Percentiles rank a stretch among this genome's conserved stretches.
These are phyloP conservation scores for Leptura quadrifasciata DNA, from an alignment of 2,888 invertebrate genomes.

Conservation along the genomic window DNA sequence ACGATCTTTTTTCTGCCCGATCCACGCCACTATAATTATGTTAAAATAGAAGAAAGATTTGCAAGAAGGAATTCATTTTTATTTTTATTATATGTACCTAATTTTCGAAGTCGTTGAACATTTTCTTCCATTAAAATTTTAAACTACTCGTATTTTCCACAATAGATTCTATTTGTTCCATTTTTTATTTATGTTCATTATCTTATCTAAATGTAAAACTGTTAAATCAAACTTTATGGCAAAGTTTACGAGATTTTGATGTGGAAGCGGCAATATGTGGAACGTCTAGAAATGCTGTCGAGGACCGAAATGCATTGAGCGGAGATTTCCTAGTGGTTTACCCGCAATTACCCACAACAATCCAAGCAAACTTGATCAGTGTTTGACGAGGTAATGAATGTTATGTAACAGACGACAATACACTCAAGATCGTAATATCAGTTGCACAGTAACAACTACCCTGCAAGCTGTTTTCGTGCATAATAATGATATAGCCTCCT, in stretches of 20 bases:
- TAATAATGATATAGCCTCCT: background rate
- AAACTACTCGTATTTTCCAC: too few relatives aligned
- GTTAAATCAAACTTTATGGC: background rate
- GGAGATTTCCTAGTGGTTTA: constrained; percentile 41
- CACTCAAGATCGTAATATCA: constrained; percentile 34
- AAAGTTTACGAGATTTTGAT: background rate
- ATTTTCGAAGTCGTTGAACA: too few relatives aligned
- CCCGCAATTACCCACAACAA: constrained; percentile 51
- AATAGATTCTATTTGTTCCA: background rate
- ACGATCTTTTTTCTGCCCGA: too few relatives aligned
- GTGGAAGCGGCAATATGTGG: background rate
- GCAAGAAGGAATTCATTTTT: too few relatives aligned
- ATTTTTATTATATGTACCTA: too few relatives aligned
- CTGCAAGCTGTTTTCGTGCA: constrained; percentile 24
- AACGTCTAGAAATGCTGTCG: background rate
- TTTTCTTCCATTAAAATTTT: too few relatives aligned
- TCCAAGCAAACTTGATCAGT: constrained; percentile 43
- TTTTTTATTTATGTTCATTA: background rate
- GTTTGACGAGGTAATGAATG: constrained; percentile 41
- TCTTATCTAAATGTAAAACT: background rate
- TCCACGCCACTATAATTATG: too few relatives aligned
- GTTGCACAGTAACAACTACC: constrained; percentile 23
- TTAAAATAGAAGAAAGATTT: too few relatives aligned
- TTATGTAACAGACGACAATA: constrained; percentile 30
- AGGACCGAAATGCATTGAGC: constrained; percentile 29